These are phyloP conservation scores for Carcharodon carcharias DNA, from an alignment of 2,797 vertebrate species.

Conservation along the genomic window DNA sequence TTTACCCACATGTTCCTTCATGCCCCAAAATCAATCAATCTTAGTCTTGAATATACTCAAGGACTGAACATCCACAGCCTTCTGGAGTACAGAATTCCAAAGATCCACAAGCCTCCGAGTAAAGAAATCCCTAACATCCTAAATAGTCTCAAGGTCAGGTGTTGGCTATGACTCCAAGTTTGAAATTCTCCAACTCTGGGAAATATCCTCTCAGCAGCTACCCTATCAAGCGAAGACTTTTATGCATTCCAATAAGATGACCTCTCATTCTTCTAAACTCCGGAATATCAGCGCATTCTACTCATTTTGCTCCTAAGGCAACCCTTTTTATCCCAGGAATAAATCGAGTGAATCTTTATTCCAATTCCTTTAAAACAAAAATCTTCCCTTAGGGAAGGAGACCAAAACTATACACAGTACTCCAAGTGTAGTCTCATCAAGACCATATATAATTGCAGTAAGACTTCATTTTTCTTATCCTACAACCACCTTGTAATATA, in stretches of 20 bases:
- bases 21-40: not conserved
- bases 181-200: not conserved
- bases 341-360: not conserved
- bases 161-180: not conserved
- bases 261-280: not conserved
- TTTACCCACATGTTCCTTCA: not conserved
- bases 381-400: not conserved
- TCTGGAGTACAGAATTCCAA: not conserved
- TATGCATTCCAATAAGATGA: too few species aligned
- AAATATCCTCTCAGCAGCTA: not conserved
- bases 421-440: not conserved
- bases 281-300: not conserved
- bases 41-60: not conserved
- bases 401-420: not conserved
- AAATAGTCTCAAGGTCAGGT: not conserved
- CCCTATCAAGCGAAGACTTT: not conserved
- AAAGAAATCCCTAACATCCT: not conserved
- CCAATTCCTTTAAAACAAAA: not conserved
- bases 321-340: not conserved
- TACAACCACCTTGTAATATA: not conserved
- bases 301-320: not conserved
- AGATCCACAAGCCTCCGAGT: not conserved
- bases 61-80: not conserved
- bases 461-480: not conserved
- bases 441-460: not conserved